A percentile compares a stretch with the other conserved stretches of the same genome.
Evolutionary conservation across 2,797 vertebrate genomes (phyloP).

Genomic region (Tapera naevia): DNA sequence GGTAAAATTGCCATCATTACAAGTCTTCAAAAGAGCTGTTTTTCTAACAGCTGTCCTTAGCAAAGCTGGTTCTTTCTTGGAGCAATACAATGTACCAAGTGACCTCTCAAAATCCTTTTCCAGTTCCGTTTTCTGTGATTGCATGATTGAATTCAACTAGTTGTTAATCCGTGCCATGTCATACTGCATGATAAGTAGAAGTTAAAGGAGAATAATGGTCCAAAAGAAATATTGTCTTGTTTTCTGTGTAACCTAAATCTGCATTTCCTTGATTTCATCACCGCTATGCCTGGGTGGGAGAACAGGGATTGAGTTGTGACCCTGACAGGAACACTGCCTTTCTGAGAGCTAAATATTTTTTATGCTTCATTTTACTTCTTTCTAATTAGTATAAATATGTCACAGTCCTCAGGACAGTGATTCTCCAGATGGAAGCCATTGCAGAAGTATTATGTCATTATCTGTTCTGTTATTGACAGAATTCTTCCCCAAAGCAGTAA

Average conservation of each 20-base stretch:
- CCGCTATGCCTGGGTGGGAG: neutral
- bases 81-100: neutral
- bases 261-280: conserved; percentile 2
- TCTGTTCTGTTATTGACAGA: neutral
- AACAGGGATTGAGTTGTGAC: neutral
- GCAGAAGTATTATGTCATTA: neutral
- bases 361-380: neutral
- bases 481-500: neutral
- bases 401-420: neutral
- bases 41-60: conserved; percentile 1
- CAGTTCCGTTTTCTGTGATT: conserved; percentile 5
- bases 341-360: neutral
- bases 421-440: neutral
- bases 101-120: conserved; percentile 4
- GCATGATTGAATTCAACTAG: neutral
- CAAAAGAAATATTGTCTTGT: conserved; percentile 21
- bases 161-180: neutral
- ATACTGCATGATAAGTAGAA: neutral
- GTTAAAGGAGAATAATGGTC: neutral
- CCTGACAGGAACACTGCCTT: neutral
- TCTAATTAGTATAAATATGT: neutral
- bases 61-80: neutral
- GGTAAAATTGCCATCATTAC: neutral
- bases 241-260: neutral
- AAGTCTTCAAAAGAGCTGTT: neutral